Evolutionary conservation across 2,113 vertebrate genomes (phyloP).

Genomic region (Butastur rufipennis): DNA sequence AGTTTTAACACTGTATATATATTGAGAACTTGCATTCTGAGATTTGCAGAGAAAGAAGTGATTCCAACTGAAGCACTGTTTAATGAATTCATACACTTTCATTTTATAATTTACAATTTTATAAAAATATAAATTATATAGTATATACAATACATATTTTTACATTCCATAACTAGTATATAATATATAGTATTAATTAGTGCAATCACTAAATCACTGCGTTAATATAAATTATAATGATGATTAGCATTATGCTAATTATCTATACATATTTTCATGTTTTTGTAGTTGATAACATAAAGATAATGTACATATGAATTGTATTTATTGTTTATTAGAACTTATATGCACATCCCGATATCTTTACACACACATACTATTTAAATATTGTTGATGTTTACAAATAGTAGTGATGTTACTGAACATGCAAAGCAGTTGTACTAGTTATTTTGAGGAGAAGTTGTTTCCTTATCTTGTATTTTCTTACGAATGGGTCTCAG

Average conservation of each 20-base stretch:
- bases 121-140: neutral
- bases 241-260: neutral
- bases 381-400: neutral
- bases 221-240: neutral
- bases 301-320: neutral
- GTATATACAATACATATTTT: neutral
- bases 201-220: neutral
- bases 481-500: conserved; percentile 76
- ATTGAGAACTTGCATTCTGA: neutral
- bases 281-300: neutral
- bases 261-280: neutral
- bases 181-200: neutral
- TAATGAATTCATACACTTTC: neutral
- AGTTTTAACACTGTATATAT: neutral
- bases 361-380: neutral
- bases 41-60: neutral
- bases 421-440: conserved; percentile 2
- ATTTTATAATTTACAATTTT: neutral
- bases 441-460: neutral
- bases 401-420: neutral
- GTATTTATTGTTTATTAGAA: neutral
- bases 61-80: neutral
- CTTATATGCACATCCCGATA: neutral
- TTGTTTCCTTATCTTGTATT: conserved; percentile 47
- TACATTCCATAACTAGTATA: neutral